Evolutionary conservation across 2,113 vertebrate species (phyloP).

Genomic region (Nesospiza acunhae): DNA sequence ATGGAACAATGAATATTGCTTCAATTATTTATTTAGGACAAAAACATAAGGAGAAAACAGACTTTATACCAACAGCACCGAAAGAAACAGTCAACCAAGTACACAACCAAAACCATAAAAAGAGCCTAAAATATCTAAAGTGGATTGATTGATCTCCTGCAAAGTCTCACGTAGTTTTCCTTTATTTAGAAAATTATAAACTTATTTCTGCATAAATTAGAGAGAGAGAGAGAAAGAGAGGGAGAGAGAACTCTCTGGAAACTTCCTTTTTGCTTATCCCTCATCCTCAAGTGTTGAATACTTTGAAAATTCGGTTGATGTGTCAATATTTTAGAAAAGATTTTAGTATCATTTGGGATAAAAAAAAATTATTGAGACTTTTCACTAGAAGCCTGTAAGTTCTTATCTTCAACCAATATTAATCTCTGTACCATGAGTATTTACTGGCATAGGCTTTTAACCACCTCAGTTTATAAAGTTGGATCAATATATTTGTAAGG

Average conservation of each 20-base stretch:
- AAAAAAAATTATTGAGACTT: not conserved
- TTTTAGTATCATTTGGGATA: not conserved
- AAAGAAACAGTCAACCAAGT: not conserved
- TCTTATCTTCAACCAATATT: not conserved
- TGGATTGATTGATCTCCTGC: not conserved
- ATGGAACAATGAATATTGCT: not conserved
- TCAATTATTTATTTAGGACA: constrained; percentile 19
- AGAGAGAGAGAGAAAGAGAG: not conserved
- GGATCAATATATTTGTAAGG: not conserved
- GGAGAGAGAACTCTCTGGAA: not conserved
- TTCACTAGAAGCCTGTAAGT: not conserved
- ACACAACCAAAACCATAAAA: not conserved
- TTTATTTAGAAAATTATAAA: not conserved
- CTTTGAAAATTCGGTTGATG: not conserved
- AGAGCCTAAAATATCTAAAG: not conserved
- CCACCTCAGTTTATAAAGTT: not conserved
- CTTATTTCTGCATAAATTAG: not conserved
- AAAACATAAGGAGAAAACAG: not conserved
- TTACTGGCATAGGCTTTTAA: not conserved
- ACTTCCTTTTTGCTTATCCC: not conserved
- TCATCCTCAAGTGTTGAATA: not conserved
- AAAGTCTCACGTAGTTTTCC: not conserved
- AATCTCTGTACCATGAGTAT: not conserved
- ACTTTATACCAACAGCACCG: not conserved
- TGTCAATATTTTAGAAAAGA: not conserved